These are phyloP conservation scores for Dasyornis broadbenti DNA, from an alignment of 2,113 vertebrate genomes.

Conservation along the genomic window DNA sequence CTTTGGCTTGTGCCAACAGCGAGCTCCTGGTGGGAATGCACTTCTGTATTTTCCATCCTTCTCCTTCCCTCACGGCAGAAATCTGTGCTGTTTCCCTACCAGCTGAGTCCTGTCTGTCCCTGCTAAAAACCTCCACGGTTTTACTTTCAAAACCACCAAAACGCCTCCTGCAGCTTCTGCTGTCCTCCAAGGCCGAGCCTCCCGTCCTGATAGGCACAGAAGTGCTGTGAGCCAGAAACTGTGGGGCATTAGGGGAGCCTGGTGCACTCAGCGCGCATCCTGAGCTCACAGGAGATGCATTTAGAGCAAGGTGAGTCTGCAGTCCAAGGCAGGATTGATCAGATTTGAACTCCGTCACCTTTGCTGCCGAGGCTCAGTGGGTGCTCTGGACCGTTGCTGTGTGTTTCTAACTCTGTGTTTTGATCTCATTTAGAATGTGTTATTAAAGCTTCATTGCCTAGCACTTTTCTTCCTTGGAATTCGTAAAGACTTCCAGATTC, in stretches of 20 bases:
- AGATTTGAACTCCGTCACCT: not conserved
- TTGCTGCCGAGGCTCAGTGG: not conserved
- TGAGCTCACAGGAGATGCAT: not conserved
- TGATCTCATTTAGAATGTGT: not conserved
- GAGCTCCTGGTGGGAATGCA: not conserved
- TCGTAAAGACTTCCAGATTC: not conserved
- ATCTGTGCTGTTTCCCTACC: not conserved
- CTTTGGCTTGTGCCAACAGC: not conserved
- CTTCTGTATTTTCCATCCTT: not conserved
- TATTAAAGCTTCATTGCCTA: not conserved
- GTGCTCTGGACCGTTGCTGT: not conserved
- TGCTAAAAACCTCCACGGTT: not conserved
- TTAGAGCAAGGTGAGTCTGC: not conserved
- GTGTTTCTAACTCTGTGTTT: not conserved
- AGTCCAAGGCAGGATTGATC: not conserved
- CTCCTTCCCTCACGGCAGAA: not conserved
- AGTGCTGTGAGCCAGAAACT: not conserved
- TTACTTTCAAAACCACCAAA: not conserved
- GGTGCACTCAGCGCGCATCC: not conserved
- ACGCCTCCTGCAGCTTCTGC: not conserved
- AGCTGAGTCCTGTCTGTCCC: not conserved
- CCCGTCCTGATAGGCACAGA: accelerated
- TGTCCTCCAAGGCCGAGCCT: not conserved
- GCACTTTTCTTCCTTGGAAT: not conserved
- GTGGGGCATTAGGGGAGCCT: accelerated